Conservation (phyloP, 2,888 invertebrate genomes). For the Nebria salina region DNA sequence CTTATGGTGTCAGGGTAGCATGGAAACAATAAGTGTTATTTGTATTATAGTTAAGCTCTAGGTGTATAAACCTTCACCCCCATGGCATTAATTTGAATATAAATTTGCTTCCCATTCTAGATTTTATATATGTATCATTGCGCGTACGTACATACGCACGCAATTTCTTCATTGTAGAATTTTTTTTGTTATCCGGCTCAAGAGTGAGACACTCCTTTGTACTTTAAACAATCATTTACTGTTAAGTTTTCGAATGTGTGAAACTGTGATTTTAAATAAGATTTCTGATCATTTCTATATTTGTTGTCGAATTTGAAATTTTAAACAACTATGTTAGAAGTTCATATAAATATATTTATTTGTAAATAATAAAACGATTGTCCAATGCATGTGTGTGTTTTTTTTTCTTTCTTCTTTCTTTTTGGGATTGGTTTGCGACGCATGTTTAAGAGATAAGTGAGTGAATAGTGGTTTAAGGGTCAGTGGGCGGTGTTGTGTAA, state of each 20-base stretch:
- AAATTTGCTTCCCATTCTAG: too few relatives aligned
- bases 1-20: background rate
- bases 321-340: constrained; percentile 6
- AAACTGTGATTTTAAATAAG: background rate
- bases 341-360: constrained; percentile 18
- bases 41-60: background rate
- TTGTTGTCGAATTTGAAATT: background rate
- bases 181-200: too few relatives aligned
- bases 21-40: background rate
- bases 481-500: background rate
- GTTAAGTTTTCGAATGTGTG: background rate
- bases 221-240: background rate
- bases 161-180: too few relatives aligned
- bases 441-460: background rate
- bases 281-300: background rate
- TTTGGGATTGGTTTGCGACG: background rate
- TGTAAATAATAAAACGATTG: constrained; percentile 4
- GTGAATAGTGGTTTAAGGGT: background rate
- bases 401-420: too few relatives aligned
- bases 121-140: too few relatives aligned
- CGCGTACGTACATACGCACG: too few relatives aligned
- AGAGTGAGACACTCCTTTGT: background rate
- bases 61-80: background rate
- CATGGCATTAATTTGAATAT: background rate
- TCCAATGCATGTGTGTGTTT: background rate